These are phyloP conservation scores for Anthopleura xanthogrammica DNA, from an alignment of 92 coral and sea anemone species.

Conservation along the genomic window DNA sequence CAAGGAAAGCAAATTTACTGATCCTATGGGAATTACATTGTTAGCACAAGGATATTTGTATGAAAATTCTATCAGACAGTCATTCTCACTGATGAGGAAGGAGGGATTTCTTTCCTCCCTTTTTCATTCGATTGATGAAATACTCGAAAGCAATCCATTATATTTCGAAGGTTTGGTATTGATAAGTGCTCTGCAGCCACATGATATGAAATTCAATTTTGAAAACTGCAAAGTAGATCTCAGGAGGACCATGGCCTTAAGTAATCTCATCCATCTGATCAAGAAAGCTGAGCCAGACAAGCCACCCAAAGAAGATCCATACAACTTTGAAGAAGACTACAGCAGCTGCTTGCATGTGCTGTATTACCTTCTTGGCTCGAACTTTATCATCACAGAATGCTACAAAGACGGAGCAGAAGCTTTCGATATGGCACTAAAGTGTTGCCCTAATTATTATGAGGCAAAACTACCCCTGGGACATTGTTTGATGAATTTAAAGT, in stretches of 20 bases:
- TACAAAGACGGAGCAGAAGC: conserved; percentile 63
- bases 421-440: conserved; percentile 55
- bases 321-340: conserved; percentile 54
- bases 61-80: conserved; percentile 50
- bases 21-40: conserved; percentile 46
- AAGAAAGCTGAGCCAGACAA: conserved; percentile 45
- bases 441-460: conserved; percentile 52
- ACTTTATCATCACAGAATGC: conserved; percentile 27
- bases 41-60: conserved; percentile 55
- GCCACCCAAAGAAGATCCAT: conserved; percentile 30
- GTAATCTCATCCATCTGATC: conserved; percentile 57
- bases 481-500: conserved; percentile 1
- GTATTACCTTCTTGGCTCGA: conserved; percentile 39
- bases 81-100: conserved; percentile 5
- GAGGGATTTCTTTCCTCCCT: neutral
- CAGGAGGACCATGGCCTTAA: conserved; percentile 25
- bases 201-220: neutral
- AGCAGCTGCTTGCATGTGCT: conserved; percentile 69
- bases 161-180: conserved; percentile 66
- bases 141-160: conserved; percentile 10
- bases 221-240: conserved; percentile 31
- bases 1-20: conserved; percentile 50
- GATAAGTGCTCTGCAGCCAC: neutral
- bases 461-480: conserved; percentile 61
- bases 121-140: neutral